Conservation (phyloP, 2,888 invertebrate species). For the Nebria brevicollis region DNA sequence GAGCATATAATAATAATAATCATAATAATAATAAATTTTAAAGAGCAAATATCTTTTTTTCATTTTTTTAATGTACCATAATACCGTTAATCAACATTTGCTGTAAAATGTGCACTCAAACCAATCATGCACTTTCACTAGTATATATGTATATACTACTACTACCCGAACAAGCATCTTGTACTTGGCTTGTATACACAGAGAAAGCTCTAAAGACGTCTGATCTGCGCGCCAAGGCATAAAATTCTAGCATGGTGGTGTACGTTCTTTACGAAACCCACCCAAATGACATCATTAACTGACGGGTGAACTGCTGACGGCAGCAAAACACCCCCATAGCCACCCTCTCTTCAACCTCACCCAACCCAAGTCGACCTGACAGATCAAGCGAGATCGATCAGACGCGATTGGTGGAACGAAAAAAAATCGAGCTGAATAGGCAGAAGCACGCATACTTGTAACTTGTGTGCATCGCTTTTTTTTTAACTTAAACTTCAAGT, state of each 20-base stretch:
- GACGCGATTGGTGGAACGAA: slow-evolving; percentile 33
- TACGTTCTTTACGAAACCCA: slow-evolving; percentile 39
- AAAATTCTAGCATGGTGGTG: background rate
- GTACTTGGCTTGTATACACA: background rate
- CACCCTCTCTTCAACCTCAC: background rate
- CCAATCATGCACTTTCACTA: background rate
- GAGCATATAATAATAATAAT: too few species aligned
- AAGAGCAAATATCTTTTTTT: too few species aligned
- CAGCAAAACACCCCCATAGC: slow-evolving; percentile 23
- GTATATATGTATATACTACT: background rate
- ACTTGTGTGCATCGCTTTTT: background rate
- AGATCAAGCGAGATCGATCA: slow-evolving; percentile 41
- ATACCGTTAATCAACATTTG: background rate
- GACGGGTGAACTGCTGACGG: slow-evolving; percentile 43
- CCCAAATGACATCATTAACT: slow-evolving; percentile 47
- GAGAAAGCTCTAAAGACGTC: background rate
- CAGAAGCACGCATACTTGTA: slow-evolving; percentile 11
- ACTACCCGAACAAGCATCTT: background rate
- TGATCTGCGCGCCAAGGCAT: slow-evolving; percentile 6
- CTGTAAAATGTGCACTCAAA: background rate
- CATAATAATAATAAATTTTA: too few species aligned
- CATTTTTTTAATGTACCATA: too few species aligned
- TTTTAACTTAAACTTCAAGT: background rate
- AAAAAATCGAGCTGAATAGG: slow-evolving; percentile 43
- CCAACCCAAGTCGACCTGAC: slow-evolving; percentile 30